phyloP scores from a whole-genome alignment of 2,888 invertebrate genomes.

The Apotomis turbidana region DNA sequence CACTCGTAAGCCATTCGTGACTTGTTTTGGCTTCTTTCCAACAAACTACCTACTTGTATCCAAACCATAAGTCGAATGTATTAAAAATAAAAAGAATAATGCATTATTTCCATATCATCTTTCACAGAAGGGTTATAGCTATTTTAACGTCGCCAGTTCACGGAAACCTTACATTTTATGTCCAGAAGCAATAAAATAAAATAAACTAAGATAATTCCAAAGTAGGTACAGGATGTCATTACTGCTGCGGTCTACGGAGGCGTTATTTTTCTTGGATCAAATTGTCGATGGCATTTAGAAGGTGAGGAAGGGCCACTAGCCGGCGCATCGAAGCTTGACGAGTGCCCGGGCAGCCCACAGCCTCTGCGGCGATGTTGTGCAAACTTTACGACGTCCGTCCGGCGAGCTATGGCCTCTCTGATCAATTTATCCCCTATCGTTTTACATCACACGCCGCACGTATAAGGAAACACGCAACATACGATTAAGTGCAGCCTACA shows the following conservation, averaged over 20 bases:
- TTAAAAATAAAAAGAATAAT: slow-evolving; percentile 57
- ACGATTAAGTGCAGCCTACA: slow-evolving; percentile 62
- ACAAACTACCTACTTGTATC: slow-evolving; percentile 65
- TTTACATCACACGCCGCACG: slow-evolving; percentile 49
- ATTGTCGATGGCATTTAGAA: slow-evolving; percentile 21
- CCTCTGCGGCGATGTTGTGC: slow-evolving; percentile 48
- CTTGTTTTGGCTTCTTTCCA: slow-evolving; percentile 66
- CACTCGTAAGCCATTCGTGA: slow-evolving; percentile 65
- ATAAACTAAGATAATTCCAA: slow-evolving; percentile 1
- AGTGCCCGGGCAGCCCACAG: slow-evolving; percentile 54
- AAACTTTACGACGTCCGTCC: slow-evolving; percentile 65
- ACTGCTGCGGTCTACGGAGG: slow-evolving; percentile 33
- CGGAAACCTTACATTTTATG: neutral
- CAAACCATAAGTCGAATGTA: slow-evolving; percentile 71
- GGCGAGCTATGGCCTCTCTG: slow-evolving; percentile 64
- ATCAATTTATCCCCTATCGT: slow-evolving; percentile 55
- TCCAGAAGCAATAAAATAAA: neutral
- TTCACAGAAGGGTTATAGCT: slow-evolving; percentile 5
- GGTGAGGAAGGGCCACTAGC: slow-evolving; percentile 45
- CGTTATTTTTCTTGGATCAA: slow-evolving; percentile 30
- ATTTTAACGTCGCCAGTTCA: slow-evolving; percentile 14
- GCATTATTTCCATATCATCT: slow-evolving; percentile 29
- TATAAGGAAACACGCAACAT: slow-evolving; percentile 48
- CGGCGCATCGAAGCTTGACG: slow-evolving; percentile 59
- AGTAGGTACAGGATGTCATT: slow-evolving; percentile 38